Base-by-base conservation (phyloP, 2,113 vertebrate species). In the Xiphophorus couchianus region DNA sequence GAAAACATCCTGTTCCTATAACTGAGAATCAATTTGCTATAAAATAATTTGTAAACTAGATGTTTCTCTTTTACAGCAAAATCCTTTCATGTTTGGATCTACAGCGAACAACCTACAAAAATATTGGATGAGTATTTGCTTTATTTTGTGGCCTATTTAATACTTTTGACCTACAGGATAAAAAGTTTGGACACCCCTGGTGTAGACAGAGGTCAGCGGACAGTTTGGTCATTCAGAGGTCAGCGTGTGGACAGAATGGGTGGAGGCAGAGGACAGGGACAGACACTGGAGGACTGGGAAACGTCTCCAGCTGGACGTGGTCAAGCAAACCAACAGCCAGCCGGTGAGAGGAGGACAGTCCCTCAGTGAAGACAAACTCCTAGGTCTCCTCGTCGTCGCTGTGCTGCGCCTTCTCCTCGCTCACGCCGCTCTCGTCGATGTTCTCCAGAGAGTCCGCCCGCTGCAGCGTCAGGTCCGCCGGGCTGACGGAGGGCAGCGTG, bases 361-460 rank as follows among this genome's bases (percentile, higher is more conserved):
- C 9, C 2, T 33, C 7, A 19, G 37, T 30, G 28, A 33, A 9
- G 58, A 30, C 22, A 44, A n/a, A 11, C 4, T 2, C 48, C 76
- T 88, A 94, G 31, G 87, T 90, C 69, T 93, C 94, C 5, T 97
- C 96, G 0, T 96, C 95, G 1, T 95, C 96, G 0, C 95, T 96
- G 82, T 94, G 82, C 13, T 86, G 91, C 25, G 72, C 72, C 79
- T 94, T 91, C 12, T 95, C 94, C 85, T 97, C 96, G 0, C 81
- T 61, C 74, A 96, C 80, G 37, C 90, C 63, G 0, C 95, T 95
- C 92, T 97, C 95, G 0, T 96, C 94, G 0, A 97, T 95, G 87
- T 95, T 95, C 63, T 95, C 95, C 93, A 96, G 90, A 0, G 96
- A 97, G 27, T 95, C 95, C 0, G 94, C 94, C 0, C 94, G 89